Conservation (phyloP, 2,113 vertebrate genomes). For the Aleadryas rufinucha region DNA sequence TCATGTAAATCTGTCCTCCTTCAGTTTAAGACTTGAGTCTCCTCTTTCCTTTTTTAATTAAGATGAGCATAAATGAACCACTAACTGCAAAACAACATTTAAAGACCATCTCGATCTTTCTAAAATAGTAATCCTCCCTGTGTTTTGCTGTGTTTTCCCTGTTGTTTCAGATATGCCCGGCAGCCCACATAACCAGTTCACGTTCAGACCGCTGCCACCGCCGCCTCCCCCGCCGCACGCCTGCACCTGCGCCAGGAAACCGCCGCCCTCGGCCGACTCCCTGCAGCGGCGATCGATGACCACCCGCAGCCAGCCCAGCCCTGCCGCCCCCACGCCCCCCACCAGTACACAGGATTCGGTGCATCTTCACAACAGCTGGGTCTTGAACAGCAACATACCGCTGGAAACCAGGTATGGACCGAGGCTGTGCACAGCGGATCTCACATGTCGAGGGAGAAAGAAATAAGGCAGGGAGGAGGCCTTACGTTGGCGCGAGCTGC, state of each 20-base stretch:
- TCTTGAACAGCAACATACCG: constrained; percentile 96
- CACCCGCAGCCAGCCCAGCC: constrained; percentile 86
- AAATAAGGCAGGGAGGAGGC: rapidly evolving
- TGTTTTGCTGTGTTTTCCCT: not conserved
- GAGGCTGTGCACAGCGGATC: rapidly evolving
- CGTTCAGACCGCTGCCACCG: constrained; percentile 90
- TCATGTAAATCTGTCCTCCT: not conserved
- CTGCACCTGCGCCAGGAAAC: constrained; percentile 89
- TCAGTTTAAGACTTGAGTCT: not conserved
- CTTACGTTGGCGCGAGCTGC: rapidly evolving
- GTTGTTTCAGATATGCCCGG: constrained; percentile 82
- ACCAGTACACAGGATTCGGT: constrained; percentile 77
- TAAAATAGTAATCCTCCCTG: not conserved
- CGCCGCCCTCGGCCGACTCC: constrained; percentile 82
- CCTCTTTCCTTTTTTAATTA: not conserved
- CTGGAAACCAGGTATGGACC: constrained; percentile 91
- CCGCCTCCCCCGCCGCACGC: constrained; percentile 90
- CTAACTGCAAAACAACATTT: not conserved
- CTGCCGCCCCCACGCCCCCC: constrained; percentile 76
- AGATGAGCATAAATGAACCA: not conserved
- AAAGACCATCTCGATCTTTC: not conserved
- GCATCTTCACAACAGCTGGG: constrained; percentile 97
- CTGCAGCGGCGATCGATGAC: constrained; percentile 94
- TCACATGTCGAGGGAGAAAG: rapidly evolving
- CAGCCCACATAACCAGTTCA: constrained; percentile 93